Conservation (phyloP, 2,797 vertebrate species). For the Sandelia bainsii region DNA sequence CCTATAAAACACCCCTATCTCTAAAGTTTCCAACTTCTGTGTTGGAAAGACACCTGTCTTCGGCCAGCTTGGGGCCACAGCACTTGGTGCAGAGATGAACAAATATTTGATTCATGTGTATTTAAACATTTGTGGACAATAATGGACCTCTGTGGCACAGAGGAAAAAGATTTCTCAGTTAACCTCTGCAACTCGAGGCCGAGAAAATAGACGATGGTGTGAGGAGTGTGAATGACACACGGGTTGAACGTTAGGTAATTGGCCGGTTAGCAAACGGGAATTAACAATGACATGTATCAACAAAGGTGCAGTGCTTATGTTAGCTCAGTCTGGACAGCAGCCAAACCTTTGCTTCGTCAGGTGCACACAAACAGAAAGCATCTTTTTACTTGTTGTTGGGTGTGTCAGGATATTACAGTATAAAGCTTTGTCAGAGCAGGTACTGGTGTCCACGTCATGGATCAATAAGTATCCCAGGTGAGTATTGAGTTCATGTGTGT, state of each 20-base stretch:
- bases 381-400: not conserved
- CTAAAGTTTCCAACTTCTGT: too few relatives aligned
- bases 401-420: not conserved
- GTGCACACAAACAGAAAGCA: not conserved
- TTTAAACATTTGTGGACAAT: too few relatives aligned
- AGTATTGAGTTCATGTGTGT: not conserved
- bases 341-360: not conserved
- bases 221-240: conserved; percentile 6
- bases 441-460: not conserved
- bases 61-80: too few relatives aligned
- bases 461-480: not conserved
- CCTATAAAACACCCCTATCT: too few relatives aligned
- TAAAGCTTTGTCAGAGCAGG: not conserved
- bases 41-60: too few relatives aligned
- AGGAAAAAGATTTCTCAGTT: not conserved
- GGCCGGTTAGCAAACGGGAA: conserved; percentile 18
- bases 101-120: too few relatives aligned
- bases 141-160: not conserved
- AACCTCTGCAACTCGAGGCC: too few relatives aligned
- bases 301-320: conserved; percentile 33
- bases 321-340: not conserved
- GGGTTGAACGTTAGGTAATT: not conserved
- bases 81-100: too few relatives aligned
- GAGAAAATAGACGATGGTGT: not conserved
- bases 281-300: conserved; percentile 33